Evolutionary conservation across 1,140 invertebrate species (phyloP), one percentile per base, ranked within the genome.

Genomic region (Diploscapter pachys): DNA sequence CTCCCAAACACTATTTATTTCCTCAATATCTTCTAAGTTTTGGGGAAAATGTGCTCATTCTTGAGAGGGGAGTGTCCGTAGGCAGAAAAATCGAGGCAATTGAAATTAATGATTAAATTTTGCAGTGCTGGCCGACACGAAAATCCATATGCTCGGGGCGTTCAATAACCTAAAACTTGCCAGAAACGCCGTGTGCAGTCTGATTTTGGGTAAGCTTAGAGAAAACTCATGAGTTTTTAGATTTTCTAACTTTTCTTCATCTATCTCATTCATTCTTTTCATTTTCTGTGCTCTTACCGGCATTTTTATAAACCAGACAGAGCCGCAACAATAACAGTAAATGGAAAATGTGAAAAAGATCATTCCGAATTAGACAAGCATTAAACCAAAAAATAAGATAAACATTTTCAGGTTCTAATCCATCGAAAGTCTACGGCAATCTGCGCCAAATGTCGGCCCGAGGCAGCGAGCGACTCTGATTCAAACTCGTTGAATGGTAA

Each of bases 141-240:
- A 96, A 90, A 93, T 99, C 79, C 96, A 99, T 86, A 93, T 99
- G 73, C 88, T 99, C 62, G 97, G 97, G 57, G 96, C 95, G 77
- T 99, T 92, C 87, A 93, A 98, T 87, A 99, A 98, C 86, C 97
- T 99, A 77, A 92, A 94, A 81, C 85, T 96, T 71, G 97, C 96
- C 0, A 90, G 95, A 85, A 90, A 94, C 85, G 93, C 95, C n/a
- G 91, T 99, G 80, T 98, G 94, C 88, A 96, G 95, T 87, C 89
- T 99, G 49, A 99, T 99, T 85, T 88, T 99, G 80, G 97, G 97
- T 80, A 54, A 6, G 63, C 61, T 82, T 63, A 50, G 4, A 50
- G 13, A 9, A 59, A 59, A 59, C 57, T 13, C 79, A 66, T 69
- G 31, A 3, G 79, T 56, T 6, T 57, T 65, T 31, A 59, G 31